Evolutionary conservation across 1,140 invertebrate genomes (phyloP).

Genomic region (Anastrepha ludens): DNA sequence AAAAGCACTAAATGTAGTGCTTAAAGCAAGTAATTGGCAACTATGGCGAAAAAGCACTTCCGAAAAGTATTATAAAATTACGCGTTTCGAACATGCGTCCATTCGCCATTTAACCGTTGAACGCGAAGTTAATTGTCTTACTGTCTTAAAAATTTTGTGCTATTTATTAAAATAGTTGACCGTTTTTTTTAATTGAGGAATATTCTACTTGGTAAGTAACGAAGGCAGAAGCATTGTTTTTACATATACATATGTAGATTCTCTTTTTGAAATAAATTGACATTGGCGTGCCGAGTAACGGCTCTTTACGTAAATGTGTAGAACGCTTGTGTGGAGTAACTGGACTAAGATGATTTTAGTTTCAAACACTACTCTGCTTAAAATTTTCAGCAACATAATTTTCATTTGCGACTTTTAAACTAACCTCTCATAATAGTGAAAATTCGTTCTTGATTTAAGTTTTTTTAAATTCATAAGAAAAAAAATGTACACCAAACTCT

Average conservation of each 20-base stretch:
- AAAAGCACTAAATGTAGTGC: no score
- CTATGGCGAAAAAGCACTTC: neutral
- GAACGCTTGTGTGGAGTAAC: no score
- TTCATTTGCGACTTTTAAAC: no score
- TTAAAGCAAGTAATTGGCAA: neutral
- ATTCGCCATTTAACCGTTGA: conserved; percentile 21
- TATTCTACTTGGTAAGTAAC: neutral
- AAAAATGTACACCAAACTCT: no score
- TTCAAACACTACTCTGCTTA: no score
- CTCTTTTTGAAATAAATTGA: neutral
- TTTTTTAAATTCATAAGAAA: no score
- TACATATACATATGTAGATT: neutral
- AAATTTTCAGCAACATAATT: no score
- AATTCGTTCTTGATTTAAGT: no score
- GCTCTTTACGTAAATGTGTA: neutral
- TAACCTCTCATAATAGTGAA: no score
- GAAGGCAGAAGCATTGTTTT: neutral
- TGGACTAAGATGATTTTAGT: no score
- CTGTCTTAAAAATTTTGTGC: neutral
- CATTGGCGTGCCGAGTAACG: neutral
- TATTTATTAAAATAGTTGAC: neutral
- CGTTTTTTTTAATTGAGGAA: neutral
- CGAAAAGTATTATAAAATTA: neutral
- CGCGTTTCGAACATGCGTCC: neutral
- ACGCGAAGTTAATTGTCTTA: neutral